phyloP scores from a whole-genome alignment of 2,113 vertebrate species.

The Nematolebias whitei region DNA sequence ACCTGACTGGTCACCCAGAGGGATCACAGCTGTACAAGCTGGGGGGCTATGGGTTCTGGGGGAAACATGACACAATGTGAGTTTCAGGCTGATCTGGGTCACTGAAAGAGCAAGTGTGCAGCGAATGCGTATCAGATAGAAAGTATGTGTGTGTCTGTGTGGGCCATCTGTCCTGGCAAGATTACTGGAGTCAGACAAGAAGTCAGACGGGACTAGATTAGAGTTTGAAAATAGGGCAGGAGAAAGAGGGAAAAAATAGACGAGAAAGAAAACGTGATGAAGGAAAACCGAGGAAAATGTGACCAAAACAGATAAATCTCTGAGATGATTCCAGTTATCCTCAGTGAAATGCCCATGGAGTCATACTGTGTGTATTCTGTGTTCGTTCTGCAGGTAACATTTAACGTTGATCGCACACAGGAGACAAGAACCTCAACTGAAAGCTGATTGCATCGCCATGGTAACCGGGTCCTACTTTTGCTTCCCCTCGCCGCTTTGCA shows the following conservation, averaged over 20 bases:
- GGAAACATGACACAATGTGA: conserved; percentile 41
- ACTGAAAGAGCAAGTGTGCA: conserved; percentile 44
- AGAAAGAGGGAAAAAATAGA: conserved; percentile 33
- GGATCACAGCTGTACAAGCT: not conserved
- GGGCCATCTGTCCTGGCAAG: conserved; percentile 82
- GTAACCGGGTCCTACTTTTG: conserved; percentile 71
- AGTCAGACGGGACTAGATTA: conserved; percentile 80
- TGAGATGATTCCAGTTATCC: not conserved
- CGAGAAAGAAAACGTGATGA: not conserved
- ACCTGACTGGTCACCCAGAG: conserved; percentile 25
- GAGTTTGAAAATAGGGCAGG: conserved; percentile 80
- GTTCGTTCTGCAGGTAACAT: conserved; percentile 48
- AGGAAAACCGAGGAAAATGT: conserved; percentile 8
- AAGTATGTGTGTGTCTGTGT: conserved; percentile 39
- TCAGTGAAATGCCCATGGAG: not conserved
- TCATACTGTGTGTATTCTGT: not conserved
- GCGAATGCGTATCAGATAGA: conserved; percentile 22
- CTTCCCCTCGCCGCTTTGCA: conserved; percentile 32
- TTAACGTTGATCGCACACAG: conserved; percentile 41
- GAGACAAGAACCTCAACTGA: conserved; percentile 51
- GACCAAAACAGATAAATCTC: not conserved
- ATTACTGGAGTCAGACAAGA: conserved; percentile 82
- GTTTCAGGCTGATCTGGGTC: conserved; percentile 72
- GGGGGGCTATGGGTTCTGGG: conserved; percentile 14
- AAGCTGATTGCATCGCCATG: conserved; percentile 75